phyloP scores from a whole-genome alignment of 2,113 vertebrate genomes.

The Phocoena sinus region DNA sequence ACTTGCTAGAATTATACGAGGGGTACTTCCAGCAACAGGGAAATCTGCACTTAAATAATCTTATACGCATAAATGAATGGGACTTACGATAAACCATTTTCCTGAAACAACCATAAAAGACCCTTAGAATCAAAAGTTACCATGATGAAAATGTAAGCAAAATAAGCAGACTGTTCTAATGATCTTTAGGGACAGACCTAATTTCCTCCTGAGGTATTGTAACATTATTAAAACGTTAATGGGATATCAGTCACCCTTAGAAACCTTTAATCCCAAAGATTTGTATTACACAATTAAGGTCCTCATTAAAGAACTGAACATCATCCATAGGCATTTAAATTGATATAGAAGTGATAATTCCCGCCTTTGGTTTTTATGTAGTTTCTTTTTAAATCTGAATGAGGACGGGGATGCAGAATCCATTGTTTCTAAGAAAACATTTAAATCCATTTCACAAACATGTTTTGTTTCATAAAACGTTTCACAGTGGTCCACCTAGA shows the following conservation, averaged over 20 bases:
- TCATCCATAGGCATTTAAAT: conserved; percentile 32
- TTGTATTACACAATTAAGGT: conserved; percentile 17
- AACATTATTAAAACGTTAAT: conserved; percentile 55
- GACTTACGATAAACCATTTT: conserved; percentile 16
- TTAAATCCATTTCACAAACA: background rate
- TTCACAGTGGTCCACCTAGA: background rate
- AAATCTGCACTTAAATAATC: background rate
- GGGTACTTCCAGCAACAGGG: background rate
- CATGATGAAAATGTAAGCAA: background rate
- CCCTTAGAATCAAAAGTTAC: conserved; percentile 13
- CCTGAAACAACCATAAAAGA: background rate
- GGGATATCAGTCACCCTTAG: background rate
- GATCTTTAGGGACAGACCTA: background rate
- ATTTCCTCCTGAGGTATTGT: conserved; percentile 22
- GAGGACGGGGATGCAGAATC: background rate
- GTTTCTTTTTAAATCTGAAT: conserved; percentile 14
- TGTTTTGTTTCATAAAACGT: background rate
- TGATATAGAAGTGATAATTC: background rate
- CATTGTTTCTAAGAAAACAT: background rate
- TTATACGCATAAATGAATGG: background rate
- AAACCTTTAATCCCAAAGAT: conserved; percentile 25
- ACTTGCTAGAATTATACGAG: background rate
- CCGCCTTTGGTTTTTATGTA: background rate
- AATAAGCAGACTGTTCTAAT: background rate
- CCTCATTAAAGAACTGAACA: conserved; percentile 21